Percentiles rank a stretch among this genome's conserved stretches.
Evolutionary conservation across 1,140 invertebrate species (phyloP).

Genomic region (Mesaphorura yosii): DNA sequence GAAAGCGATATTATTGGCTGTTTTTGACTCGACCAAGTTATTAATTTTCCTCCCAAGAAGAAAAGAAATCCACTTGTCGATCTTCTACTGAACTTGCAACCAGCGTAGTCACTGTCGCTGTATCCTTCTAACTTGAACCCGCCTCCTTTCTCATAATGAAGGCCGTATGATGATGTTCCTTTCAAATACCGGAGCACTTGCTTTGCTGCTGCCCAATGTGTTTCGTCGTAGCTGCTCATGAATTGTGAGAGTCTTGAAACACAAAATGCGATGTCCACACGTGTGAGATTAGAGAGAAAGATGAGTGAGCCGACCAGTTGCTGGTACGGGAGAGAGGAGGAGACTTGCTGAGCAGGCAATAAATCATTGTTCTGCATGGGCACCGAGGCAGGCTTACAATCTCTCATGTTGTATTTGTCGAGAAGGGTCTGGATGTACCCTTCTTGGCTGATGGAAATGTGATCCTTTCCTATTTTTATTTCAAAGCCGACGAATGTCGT

Average conservation of each 20-base stretch:
- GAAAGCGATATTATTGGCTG: conserved; percentile 35
- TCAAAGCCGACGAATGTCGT: conserved; percentile 32
- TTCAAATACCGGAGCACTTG: conserved; percentile 36
- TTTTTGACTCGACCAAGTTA: conserved; percentile 34
- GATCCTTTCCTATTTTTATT: too few species aligned
- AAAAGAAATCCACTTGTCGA: conserved; percentile 29
- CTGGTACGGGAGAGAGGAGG: conserved; percentile 29
- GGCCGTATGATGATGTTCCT: conserved; percentile 22
- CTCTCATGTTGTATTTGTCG: not conserved
- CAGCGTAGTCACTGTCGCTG: conserved; percentile 32
- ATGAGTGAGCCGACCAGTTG: conserved; percentile 36
- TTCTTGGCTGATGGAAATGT: not conserved
- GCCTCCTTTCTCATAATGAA: not conserved
- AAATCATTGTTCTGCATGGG: not conserved
- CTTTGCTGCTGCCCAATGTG: conserved; percentile 35
- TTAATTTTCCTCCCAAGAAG: conserved; percentile 23
- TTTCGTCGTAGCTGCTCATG: conserved; percentile 31
- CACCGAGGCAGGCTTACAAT: not conserved
- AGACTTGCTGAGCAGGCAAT: not conserved
- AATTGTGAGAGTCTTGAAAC: conserved; percentile 35
- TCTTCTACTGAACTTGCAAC: conserved; percentile 14
- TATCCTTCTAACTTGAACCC: conserved; percentile 16
- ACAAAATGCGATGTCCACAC: conserved; percentile 37
- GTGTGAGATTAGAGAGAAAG: conserved; percentile 34
- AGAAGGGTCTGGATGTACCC: conserved; percentile 32